Evolutionary conservation across 2,888 invertebrate genomes (phyloP).

Genomic region (Athripsodes cinereus): DNA sequence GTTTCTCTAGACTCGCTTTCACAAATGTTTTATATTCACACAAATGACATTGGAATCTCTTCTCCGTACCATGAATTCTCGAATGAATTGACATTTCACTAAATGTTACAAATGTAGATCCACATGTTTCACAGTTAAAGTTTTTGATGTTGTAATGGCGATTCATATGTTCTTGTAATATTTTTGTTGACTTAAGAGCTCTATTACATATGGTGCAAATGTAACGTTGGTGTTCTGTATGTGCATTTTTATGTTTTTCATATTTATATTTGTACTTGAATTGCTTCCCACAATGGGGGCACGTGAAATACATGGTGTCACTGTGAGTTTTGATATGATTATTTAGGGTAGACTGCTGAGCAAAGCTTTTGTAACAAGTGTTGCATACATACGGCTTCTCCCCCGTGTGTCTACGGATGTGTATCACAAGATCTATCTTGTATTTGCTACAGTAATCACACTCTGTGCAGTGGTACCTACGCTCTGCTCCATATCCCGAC

Average conservation of each 20-base stretch:
- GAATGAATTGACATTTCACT: conserved; percentile 44
- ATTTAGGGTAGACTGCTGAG: conserved; percentile 42
- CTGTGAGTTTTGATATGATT: conserved; percentile 45
- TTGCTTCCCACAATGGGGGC: conserved; percentile 45
- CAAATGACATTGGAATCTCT: conserved; percentile 40
- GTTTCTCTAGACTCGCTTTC: conserved; percentile 41
- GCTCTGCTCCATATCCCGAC: conserved; percentile 39
- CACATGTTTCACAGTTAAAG: conserved; percentile 47
- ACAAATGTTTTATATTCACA: conserved; percentile 41
- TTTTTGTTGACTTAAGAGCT: conserved; percentile 40
- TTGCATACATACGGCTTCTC: conserved; percentile 43
- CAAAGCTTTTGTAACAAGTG: conserved; percentile 42
- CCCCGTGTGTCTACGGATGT: conserved; percentile 44
- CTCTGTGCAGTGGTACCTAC: conserved; percentile 43
- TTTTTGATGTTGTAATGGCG: conserved; percentile 45
- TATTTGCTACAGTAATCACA: conserved; percentile 45
- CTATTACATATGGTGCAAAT: conserved; percentile 42
- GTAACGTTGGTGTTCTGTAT: conserved; percentile 36
- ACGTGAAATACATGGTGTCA: conserved; percentile 38
- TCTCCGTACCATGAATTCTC: conserved; percentile 38
- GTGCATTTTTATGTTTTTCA: conserved; percentile 42
- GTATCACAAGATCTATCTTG: conserved; percentile 45
- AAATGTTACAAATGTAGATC: conserved; percentile 44
- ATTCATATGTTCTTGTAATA: conserved; percentile 40
- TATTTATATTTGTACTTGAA: conserved; percentile 45